Evolutionary conservation across 2,113 vertebrate genomes (phyloP), one percentile per base, ranked within the genome.

Genomic region (Mesoclemmys tuberculata): DNA sequence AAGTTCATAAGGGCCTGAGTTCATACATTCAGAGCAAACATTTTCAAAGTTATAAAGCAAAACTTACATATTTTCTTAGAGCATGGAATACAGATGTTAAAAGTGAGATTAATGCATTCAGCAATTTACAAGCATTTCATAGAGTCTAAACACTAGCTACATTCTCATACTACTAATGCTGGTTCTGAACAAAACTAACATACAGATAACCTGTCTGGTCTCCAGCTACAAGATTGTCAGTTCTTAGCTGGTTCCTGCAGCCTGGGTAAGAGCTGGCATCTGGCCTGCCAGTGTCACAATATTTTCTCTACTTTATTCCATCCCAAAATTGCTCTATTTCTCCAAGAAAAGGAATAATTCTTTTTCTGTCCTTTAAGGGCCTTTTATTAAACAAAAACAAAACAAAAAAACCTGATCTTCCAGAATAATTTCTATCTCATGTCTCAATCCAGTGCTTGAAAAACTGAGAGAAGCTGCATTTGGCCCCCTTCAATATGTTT

Each of bases 401-500:
- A 58, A 29, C 46, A 58, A 58, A 51, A 80, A 90, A 52, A 11
- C 41, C 13, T 86, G 44, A 3, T 84, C 6, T 80, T 89, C 44
- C 46, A n/a, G 19, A 29, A 2, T 51, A 87, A 84, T 48, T 75
- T 84, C 79, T 90, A 71, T 46, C 88, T 5, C 54, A 41, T 49
- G 84, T 77, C 46, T 88, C 1, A 54, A 19, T 56, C 48, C 82
- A 78, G 41, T 78, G 54, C 83, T 89, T 54, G n/a, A 94, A 91
- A 68, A 93, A 82, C 49, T 54, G 27, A 21, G 89, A 79, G 61
- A 56, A 87, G n/a, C 41, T 90, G 13, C 58, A n/a, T 48, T 13
- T 86, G 22, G 49, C 84, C 52, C 91, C 46, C 82, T 5, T 90
- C 61, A 51, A 80, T 58, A 10, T 85, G 35, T 94, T 94, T 97